These are phyloP conservation scores for Microcebus ravelobensis DNA, from an alignment of 2,113 vertebrate species.

Conservation along the genomic window DNA sequence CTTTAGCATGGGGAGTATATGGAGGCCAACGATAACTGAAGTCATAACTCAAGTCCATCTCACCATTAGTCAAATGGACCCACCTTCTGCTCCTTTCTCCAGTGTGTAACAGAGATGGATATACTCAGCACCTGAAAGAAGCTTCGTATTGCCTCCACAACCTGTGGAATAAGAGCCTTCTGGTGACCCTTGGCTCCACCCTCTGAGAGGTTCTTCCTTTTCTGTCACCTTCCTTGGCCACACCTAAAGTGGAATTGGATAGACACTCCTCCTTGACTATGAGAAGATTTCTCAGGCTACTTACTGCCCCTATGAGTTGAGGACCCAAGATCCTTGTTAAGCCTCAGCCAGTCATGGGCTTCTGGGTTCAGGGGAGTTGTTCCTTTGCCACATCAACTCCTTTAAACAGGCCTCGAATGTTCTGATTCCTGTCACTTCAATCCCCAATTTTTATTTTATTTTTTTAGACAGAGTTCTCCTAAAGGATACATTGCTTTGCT, in stretches of 20 bases:
- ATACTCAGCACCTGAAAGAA: not conserved
- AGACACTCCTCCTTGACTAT: not conserved
- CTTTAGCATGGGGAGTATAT: not conserved
- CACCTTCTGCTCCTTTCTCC: not conserved
- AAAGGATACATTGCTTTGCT: not conserved
- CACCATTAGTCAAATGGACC: not conserved
- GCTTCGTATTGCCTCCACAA: not conserved
- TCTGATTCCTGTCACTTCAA: not conserved
- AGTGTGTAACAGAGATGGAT: not conserved
- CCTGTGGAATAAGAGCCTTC: not conserved
- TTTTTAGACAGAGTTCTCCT: not conserved
- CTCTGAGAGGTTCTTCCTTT: not conserved
- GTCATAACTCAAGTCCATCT: not conserved
- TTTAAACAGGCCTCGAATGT: not conserved
- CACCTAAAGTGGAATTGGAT: not conserved
- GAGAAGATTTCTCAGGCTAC: not conserved
- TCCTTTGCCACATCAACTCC: not conserved
- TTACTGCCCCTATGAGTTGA: not conserved
- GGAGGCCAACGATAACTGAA: not conserved
- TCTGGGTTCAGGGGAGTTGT: not conserved
- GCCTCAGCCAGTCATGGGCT: not conserved
- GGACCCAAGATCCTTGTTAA: not conserved
- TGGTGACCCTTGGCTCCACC: not conserved
- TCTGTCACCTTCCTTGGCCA: not conserved
- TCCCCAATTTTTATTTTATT: not conserved